These are phyloP conservation scores for Pachyseris speciosa DNA, from an alignment of 64 coral and sea anemone species.

Conservation along the genomic window DNA sequence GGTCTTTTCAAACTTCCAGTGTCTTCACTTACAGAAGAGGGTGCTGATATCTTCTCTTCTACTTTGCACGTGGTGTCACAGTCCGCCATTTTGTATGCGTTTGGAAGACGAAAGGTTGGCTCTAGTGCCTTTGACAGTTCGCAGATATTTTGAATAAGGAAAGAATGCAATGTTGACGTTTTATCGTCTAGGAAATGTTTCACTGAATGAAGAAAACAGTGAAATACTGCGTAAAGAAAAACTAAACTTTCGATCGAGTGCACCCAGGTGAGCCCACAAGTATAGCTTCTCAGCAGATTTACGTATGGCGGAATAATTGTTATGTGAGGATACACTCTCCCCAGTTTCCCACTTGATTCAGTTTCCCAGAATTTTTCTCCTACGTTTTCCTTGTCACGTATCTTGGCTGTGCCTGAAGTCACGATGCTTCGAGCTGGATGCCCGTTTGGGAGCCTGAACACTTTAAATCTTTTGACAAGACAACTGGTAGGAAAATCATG, in stretches of 20 bases:
- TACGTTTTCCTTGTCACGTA: background rate
- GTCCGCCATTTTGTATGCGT: background rate
- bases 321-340: background rate
- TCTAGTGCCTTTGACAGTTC: background rate
- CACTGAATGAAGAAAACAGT: background rate
- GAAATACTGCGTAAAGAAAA: background rate
- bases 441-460: background rate
- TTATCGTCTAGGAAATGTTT: background rate
- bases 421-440: constrained; percentile 24
- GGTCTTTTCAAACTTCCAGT: background rate
- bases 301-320: background rate
- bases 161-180: background rate
- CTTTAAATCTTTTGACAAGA: background rate
- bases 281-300: background rate
- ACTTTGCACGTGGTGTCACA: constrained; percentile 1
- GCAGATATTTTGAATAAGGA: background rate
- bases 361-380: background rate
- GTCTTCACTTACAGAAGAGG: background rate
- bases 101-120: background rate
- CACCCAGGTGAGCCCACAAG: background rate
- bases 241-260: background rate
- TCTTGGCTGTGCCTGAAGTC: background rate
- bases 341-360: background rate
- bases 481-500: background rate
- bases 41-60: background rate